Conservation (phyloP, 2,113 vertebrate genomes). For the Podarcis raffonei region DNA sequence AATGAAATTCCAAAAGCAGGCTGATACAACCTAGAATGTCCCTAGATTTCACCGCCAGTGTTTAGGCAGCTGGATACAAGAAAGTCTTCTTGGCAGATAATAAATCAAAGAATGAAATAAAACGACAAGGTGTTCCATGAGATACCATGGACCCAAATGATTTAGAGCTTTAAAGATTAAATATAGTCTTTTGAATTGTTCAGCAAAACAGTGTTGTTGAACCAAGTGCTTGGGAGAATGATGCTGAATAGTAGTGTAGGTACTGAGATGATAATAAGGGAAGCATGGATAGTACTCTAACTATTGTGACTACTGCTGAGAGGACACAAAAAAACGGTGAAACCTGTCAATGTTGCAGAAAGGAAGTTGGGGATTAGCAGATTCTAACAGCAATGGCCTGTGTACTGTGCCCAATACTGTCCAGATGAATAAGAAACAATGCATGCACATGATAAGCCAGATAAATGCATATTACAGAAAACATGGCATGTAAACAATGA, state of each 20-base stretch:
- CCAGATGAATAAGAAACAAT: not conserved
- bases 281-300: not conserved
- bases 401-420: not conserved
- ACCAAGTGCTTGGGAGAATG: not conserved
- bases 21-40: not conserved
- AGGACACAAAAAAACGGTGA: not conserved
- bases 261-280: not conserved
- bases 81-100: not conserved
- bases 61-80: not conserved
- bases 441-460: not conserved
- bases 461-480: not conserved
- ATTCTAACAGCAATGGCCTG: not conserved
- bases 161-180: not conserved
- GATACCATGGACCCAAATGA: not conserved
- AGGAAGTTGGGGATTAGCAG: not conserved
- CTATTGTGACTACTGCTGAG: not conserved
- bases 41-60: not conserved
- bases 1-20: not conserved
- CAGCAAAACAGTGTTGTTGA: not conserved
- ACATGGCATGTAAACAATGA: not conserved
- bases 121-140: not conserved
- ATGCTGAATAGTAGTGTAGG: not conserved
- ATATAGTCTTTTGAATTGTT: not conserved
- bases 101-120: not conserved
- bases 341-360: not conserved